Conservation (phyloP, 2,888 invertebrate species). For the Galerucella pusilla region DNA sequence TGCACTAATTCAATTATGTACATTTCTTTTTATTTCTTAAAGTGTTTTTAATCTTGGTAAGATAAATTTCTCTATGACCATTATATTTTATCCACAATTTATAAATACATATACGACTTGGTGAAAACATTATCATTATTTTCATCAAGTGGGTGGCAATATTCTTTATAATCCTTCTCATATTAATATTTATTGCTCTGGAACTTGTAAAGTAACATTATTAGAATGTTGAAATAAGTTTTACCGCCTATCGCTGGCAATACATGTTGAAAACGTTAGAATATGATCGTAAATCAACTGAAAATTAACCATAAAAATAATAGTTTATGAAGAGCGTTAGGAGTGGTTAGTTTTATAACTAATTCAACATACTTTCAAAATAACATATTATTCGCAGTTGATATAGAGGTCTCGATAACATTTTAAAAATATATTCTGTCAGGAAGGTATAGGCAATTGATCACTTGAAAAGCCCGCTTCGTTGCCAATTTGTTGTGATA, state of each 20-base stretch:
- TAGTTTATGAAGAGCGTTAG: neutral
- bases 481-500: no score
- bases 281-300: neutral
- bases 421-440: neutral
- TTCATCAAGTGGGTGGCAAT: neutral
- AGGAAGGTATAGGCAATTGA: no score
- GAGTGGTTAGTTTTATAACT: neutral
- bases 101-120: no score
- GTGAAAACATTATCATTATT: no score
- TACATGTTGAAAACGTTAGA: neutral
- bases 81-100: no score
- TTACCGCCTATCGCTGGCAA: neutral
- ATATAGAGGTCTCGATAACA: constrained; percentile 5
- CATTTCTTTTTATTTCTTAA: no score
- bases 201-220: neutral
- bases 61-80: no score
- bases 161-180: neutral
- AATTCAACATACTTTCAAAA: neutral
- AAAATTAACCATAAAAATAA: neutral
- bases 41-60: no score
- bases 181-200: no score
- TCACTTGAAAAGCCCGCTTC: no score
- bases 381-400: neutral
- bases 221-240: neutral
- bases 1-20: no score